phyloP scores from a whole-genome alignment of 2,888 invertebrate species.

The Pedicia rivosa region DNA sequence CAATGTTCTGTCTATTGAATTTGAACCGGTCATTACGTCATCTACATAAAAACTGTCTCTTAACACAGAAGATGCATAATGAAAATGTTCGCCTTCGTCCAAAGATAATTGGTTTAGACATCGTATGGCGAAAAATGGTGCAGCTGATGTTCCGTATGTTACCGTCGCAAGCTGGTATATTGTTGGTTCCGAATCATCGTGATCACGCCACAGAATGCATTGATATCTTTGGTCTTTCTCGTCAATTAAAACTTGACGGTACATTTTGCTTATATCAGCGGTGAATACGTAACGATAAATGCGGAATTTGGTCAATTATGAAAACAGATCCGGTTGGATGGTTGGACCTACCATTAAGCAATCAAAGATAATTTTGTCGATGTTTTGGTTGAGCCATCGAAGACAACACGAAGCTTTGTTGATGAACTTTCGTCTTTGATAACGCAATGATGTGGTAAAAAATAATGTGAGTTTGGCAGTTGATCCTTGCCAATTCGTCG shows the following conservation, averaged over 20 bases:
- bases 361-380: conserved; percentile 5
- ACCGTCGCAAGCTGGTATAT: conserved; percentile 11
- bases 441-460: conserved; percentile 13
- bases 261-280: conserved; percentile 6
- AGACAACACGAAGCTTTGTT: conserved; percentile 7
- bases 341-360: conserved; percentile 5
- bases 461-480: conserved; percentile 8
- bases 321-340: conserved; percentile 3
- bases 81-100: background rate
- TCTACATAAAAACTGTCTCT: background rate
- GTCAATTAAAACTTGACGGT: too few species aligned
- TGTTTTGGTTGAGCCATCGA: conserved; percentile 5
- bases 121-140: conserved; percentile 13
- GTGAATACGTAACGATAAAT: conserved; percentile 7
- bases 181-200: too few species aligned
- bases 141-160: conserved; percentile 14
- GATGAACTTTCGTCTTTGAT: conserved; percentile 7
- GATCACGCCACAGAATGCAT: too few species aligned
- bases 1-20: too few species aligned
- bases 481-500: background rate
- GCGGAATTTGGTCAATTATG: conserved; percentile 2
- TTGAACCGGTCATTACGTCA: background rate
- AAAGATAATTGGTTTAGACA: conserved; percentile 11
- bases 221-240: too few species aligned
- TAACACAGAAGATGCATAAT: background rate